Conservation (phyloP, 2,797 vertebrate genomes). For the Australoheros facetus region DNA sequence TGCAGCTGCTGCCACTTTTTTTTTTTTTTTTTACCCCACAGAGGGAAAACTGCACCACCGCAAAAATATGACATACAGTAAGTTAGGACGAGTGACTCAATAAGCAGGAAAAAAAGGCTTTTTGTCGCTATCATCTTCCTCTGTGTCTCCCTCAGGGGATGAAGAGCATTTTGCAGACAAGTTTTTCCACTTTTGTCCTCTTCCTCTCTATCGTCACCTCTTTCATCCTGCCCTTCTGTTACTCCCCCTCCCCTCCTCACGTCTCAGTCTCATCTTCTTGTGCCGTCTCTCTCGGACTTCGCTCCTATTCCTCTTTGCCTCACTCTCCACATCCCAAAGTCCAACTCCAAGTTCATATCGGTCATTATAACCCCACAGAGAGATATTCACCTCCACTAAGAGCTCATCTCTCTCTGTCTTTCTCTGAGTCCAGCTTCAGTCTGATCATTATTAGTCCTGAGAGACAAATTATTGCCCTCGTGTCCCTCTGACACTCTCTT, state of each 20-base stretch:
- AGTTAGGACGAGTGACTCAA: conserved; percentile 14
- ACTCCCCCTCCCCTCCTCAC: conserved; percentile 2
- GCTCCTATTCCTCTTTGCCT: conserved; percentile 30
- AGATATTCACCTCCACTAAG: conserved; percentile 71
- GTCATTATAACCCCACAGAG: conserved; percentile 71
- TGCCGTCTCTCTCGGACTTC: neutral
- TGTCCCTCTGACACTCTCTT: conserved; percentile 35
- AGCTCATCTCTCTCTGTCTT: conserved; percentile 71
- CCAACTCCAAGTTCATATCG: conserved; percentile 63
- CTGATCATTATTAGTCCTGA: conserved; percentile 62
- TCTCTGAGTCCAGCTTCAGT: conserved; percentile 53
- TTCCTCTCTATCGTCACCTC: neutral
- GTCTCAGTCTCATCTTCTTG: neutral
- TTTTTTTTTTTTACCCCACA: neutral
- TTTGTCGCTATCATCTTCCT: conserved; percentile 11
- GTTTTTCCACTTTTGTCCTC: conserved; percentile 59
- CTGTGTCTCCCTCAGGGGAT: conserved; percentile 8
- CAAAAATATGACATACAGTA: neutral
- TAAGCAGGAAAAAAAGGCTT: neutral
- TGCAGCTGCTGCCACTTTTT: neutral
- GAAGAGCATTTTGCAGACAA: conserved; percentile 45
- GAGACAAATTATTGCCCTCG: conserved; percentile 57
- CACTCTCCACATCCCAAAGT: conserved; percentile 48
- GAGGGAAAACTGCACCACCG: neutral
- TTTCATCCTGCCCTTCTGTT: neutral